Evolutionary conservation across 2,113 vertebrate genomes (phyloP), one percentile per base, ranked within the genome.

Genomic region (Amphilophus citrinellus): DNA sequence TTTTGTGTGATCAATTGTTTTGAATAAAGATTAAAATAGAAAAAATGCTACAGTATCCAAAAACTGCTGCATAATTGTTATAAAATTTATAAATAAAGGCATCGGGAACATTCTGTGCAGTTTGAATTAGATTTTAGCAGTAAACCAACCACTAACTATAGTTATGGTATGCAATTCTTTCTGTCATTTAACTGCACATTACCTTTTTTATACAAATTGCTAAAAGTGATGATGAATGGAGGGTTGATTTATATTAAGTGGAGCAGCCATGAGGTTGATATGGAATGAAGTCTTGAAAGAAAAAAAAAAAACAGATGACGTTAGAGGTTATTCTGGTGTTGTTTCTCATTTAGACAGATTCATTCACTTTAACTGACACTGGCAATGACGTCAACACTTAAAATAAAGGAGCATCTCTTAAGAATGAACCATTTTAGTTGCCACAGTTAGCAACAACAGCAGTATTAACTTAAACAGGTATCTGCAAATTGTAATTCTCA

Each of bases 41-140:
- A 71, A 71, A 53, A 42, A 71, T 71, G 44, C 44, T 27, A 50
- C 66, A 32, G 17, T 53, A 27, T 71, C 66, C 44, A 53, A 53
- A 71, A 71, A 8, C 3, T 71, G 24, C 30, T 50, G 42, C 27
- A 42, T 68, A 50, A 68, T 42, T 68, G 42, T 68, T 50, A 50
- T 20, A 27, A 63, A 56, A 10, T 53, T 20, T 6, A 50, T 39
- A 13, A 35, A 22, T 57, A 53, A 56, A 56, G 50, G 44, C 61
- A 32, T 39, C 50, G 4, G 7, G 44, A 32, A 62, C 44, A 63
- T 5, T 56, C 47, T 20, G 60, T 62, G 35, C 18, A 44, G 20
- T 71, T 81, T 81, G 15, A 0, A 14, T 8, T 22, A 35, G 22
- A 68, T 27, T 27, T 71, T 80, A 39, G 32, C 35, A 61, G 22